Evolutionary conservation across 64 coral and sea anemone species (phyloP).

Genomic region (Astreopora myriophthalma): DNA sequence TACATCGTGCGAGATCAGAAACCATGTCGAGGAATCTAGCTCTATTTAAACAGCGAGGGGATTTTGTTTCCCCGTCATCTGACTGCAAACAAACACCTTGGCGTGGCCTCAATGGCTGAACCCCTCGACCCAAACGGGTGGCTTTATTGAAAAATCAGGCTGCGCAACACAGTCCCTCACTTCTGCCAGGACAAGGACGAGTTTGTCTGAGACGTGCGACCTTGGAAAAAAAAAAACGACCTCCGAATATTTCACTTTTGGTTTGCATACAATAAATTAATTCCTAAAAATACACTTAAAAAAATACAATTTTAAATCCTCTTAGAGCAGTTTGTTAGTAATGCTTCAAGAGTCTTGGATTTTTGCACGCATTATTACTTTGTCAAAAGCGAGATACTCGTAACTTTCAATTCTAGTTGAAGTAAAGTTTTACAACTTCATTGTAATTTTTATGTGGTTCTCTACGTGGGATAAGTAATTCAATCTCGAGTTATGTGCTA

Average conservation of each 20-base stretch:
- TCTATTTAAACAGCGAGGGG: no score
- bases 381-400: not conserved
- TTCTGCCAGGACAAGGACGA: not conserved
- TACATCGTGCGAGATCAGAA: not conserved
- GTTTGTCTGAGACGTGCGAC: not conserved
- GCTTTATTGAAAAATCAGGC: not conserved
- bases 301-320: not conserved
- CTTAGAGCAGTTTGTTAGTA: no score
- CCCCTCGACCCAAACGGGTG: not conserved
- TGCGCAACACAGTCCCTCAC: not conserved
- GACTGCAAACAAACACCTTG: not conserved
- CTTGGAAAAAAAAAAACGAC: not conserved
- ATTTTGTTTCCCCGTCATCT: no score
- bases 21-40: not conserved
- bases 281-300: not conserved
- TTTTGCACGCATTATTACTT: not conserved
- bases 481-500: not conserved
- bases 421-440: not conserved
- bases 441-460: not conserved
- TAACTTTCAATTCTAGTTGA: not conserved
- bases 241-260: not conserved
- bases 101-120: not conserved
- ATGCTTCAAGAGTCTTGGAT: no score
- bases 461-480: not conserved
- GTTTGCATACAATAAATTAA: not conserved